Base-by-base conservation (phyloP, 2,797 vertebrate species). In the Petrocephalus sullivani region DNA sequence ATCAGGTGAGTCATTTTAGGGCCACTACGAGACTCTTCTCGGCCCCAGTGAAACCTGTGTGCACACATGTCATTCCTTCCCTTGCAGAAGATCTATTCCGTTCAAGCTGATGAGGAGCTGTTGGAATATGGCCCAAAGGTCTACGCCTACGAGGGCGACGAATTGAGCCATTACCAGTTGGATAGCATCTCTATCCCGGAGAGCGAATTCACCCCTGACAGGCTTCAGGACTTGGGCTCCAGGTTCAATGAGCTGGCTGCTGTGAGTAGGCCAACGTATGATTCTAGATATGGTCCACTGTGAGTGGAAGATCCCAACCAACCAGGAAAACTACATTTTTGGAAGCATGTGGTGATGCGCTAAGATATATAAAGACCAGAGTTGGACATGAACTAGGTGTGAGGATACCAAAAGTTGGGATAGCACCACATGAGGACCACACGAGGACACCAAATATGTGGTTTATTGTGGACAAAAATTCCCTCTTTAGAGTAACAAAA, bases 111-210 rank as follows among this genome's bases (percentile, higher is more conserved):
- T 9, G 58, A 88, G n/a, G 92, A 94, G 67, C 87, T 91, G 46
- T 19, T 7, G 2, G 89, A 94, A 89, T 93, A 95, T 33, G 4
- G 54, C 21, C 94, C 93, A 1, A 87, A 82, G 64, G 87, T 89
- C 9, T 95, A 94, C 2, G 58, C 91, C 7, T 90, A 93, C 2
- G 95, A 95, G 88, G 93, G 91, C 60, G 88, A 92, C 8, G 0
- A 0, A 1, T 58, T 37, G 0, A 53, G 12, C 12, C 54, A 5
- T 23, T 16, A 2, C 21, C 46, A 92, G 4, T 89, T 94, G 3
- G 93, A 95, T 3, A 87, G 90, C 64, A 92, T 95, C 84, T 91
- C 91, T 54, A 91, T 94, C 33, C 1, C 90, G 3, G 94, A 94
- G 4, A 41, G 12, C 0, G 81, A 93, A 12, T 93, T 94, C 87